phyloP scores from a whole-genome alignment of 2,888 invertebrate genomes.

The Trissonchulus latispiculum region DNA sequence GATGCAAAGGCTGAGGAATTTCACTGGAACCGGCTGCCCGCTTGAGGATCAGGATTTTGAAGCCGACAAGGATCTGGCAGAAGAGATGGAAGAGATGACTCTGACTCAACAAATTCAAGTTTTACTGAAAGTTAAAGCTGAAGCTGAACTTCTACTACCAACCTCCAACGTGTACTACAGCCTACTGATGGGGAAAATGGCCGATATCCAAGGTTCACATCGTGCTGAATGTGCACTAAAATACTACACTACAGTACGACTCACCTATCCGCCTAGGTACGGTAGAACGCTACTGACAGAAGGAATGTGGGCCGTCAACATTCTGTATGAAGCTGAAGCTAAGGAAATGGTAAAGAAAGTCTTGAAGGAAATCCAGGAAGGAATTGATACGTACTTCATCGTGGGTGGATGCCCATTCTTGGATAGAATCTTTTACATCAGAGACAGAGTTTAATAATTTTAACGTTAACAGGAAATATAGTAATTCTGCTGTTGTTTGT shows the following conservation, averaged over 20 bases:
- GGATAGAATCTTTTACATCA: not conserved
- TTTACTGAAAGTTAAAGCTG: not conserved
- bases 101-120: not conserved
- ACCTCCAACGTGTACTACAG: not conserved
- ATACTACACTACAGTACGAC: not conserved
- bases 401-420: not conserved
- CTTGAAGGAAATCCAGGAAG: not conserved
- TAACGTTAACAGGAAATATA: no score
- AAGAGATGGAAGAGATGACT: not conserved
- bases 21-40: not conserved
- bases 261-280: not conserved
- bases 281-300: not conserved
- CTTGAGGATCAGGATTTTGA: not conserved
- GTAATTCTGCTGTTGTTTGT: no score
- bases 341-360: not conserved
- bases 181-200: not conserved
- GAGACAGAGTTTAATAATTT: not conserved
- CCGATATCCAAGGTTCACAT: not conserved
- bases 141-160: not conserved
- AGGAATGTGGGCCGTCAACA: not conserved
- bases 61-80: not conserved
- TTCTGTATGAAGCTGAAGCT: not conserved
- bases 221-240: not conserved
- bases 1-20: not conserved
- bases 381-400: not conserved